Evolutionary conservation across 2,888 invertebrate species (phyloP).

Genomic region (Thera britannica): DNA sequence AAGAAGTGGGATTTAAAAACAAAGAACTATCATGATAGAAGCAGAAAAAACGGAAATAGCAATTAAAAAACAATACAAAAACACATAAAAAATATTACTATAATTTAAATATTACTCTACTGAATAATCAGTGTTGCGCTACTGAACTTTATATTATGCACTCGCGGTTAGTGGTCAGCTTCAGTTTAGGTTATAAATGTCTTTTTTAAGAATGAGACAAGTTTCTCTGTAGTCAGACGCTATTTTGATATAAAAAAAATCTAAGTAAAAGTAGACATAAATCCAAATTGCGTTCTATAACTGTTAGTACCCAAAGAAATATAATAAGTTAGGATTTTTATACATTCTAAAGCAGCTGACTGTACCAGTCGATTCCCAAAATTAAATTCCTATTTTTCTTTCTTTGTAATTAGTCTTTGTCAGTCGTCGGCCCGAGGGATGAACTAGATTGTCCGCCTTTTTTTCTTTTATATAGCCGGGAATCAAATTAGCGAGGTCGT

Average conservation of each 20-base stretch:
- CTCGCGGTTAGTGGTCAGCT: constrained; percentile 40
- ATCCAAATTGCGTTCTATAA: constrained; percentile 16
- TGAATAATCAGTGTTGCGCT: not conserved
- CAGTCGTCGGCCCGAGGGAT: constrained; percentile 36
- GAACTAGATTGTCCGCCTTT: constrained; percentile 40
- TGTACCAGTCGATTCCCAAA: constrained; percentile 38
- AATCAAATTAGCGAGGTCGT: constrained; percentile 16
- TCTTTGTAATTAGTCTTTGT: constrained; percentile 49
- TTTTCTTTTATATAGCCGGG: constrained; percentile 24
- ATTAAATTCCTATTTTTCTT: constrained; percentile 49
- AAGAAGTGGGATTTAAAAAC: no score
- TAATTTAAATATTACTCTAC: not conserved
- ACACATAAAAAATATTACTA: no score
- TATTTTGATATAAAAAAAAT: no score
- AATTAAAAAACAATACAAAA: no score
- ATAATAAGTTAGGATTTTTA: not conserved
- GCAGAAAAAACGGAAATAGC: no score
- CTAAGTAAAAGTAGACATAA: not conserved
- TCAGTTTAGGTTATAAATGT: constrained; percentile 49
- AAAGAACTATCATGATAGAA: no score
- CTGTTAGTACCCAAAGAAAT: constrained; percentile 24
- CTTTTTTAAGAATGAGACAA: constrained; percentile 45
- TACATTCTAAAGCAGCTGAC: constrained; percentile 7
- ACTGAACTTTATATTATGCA: not conserved
- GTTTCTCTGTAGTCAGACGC: constrained; percentile 10